Conservation (phyloP, 2,888 invertebrate genomes). For the Frankliniella intonsa region DNA sequence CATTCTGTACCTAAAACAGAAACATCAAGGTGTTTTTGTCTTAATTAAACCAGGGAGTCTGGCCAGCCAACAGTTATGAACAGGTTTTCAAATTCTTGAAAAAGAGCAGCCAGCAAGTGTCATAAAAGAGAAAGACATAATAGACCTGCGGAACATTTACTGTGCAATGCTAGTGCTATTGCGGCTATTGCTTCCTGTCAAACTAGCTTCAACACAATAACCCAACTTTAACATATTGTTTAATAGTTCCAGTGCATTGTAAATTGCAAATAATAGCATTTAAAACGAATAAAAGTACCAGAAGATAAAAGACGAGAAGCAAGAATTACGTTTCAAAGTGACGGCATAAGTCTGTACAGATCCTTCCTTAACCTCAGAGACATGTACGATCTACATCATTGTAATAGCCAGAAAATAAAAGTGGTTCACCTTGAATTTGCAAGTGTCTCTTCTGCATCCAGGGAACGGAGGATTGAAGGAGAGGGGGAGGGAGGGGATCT, state of each 20-base stretch:
- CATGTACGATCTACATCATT: no score
- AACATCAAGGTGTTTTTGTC: background rate
- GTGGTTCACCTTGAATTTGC: background rate
- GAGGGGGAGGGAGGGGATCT: conserved; percentile 33
- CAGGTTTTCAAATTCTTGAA: background rate
- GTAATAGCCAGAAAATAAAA: background rate
- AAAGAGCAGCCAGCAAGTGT: background rate
- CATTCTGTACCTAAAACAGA: conserved; percentile 52
- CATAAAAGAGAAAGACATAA: background rate
- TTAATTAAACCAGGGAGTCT: background rate
- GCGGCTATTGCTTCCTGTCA: background rate
- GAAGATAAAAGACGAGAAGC: background rate
- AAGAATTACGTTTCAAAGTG: background rate
- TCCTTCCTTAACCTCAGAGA: background rate
- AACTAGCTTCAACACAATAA: background rate
- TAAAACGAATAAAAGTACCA: background rate
- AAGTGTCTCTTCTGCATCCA: background rate
- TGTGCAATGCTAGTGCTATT: background rate
- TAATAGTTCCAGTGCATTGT: background rate
- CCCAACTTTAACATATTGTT: background rate
- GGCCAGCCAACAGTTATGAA: background rate
- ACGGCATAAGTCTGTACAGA: background rate
- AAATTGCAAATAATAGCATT: background rate
- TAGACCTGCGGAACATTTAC: background rate
- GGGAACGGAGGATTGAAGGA: conserved; percentile 26